Conservation (phyloP, 1,140 invertebrate genomes). For the Drosophila burlai region DNA sequence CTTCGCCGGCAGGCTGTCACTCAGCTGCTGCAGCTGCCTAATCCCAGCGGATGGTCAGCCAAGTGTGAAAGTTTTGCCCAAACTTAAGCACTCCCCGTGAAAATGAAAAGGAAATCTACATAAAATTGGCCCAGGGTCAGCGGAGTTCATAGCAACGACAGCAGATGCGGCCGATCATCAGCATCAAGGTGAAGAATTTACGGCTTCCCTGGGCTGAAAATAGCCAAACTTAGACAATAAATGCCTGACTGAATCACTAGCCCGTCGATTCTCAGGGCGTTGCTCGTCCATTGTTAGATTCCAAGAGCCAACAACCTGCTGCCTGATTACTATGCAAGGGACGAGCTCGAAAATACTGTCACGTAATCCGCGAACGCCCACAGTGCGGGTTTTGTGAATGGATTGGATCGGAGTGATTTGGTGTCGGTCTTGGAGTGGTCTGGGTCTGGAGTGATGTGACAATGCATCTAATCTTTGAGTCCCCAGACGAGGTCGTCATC, state of each 20-base stretch:
- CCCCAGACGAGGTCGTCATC: constrained; percentile 37
- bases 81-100: neutral
- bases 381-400: constrained; percentile 34
- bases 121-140: constrained; percentile 25
- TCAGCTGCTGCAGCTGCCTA: constrained; percentile 38
- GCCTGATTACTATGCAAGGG: constrained; percentile 61
- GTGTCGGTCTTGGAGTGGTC: neutral
- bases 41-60: constrained; percentile 39
- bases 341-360: constrained; percentile 72
- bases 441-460: constrained; percentile 4
- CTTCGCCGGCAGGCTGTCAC: constrained; percentile 35
- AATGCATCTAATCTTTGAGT: constrained; percentile 2
- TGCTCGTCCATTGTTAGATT: constrained; percentile 25
- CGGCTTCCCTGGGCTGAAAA: constrained; percentile 11
- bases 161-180: neutral
- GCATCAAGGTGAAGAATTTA: constrained; percentile 22
- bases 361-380: constrained; percentile 58
- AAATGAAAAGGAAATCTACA: constrained; percentile 6
- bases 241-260: constrained; percentile 12
- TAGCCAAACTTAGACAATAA: constrained; percentile 9
- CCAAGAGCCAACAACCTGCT: constrained; percentile 41
- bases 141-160: constrained; percentile 6
- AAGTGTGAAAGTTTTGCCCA: constrained; percentile 62
- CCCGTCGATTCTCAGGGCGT: constrained; percentile 36
- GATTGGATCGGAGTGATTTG: neutral